phyloP scores from a whole-genome alignment of 2,888 invertebrate species.

The Steromphala cineraria region DNA sequence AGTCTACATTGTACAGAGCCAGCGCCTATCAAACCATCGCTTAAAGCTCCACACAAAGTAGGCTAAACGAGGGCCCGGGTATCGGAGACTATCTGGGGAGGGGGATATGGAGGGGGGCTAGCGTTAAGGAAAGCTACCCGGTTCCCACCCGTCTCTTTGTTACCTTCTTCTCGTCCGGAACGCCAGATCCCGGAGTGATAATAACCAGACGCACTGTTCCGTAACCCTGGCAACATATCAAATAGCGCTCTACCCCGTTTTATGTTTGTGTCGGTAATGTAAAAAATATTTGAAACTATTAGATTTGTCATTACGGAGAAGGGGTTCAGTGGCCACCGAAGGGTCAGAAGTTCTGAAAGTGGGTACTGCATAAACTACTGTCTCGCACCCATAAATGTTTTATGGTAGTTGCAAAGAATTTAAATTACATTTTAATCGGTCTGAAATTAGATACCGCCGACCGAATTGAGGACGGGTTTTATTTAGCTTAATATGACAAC shows the following conservation, averaged over 20 bases:
- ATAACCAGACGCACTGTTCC: not conserved
- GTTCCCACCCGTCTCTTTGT: slow-evolving; percentile 4
- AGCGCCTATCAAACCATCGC: not conserved
- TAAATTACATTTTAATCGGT: slow-evolving; percentile 1
- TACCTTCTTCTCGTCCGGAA: not conserved
- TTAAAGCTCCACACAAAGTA: not conserved
- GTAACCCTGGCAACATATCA: slow-evolving; percentile 7
- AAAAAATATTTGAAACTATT: slow-evolving; percentile 20
- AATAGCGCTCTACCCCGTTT: not conserved
- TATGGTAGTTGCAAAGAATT: not conserved
- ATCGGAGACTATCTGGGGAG: not conserved
- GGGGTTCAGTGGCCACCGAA: not conserved
- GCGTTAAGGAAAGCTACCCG: slow-evolving; percentile 6
- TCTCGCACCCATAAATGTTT: not conserved
- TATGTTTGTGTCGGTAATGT: slow-evolving; percentile 2
- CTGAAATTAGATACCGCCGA: not conserved
- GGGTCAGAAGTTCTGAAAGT: not conserved
- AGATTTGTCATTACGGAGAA: slow-evolving; percentile 2
- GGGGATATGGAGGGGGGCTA: not conserved
- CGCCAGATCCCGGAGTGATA: slow-evolving; percentile 3
- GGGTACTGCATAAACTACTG: not conserved
- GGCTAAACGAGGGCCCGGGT: not conserved
- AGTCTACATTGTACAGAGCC: not conserved
- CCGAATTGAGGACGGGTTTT: no score
- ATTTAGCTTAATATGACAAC: no score